phyloP scores from a whole-genome alignment of 1,140 invertebrate species.

The Solenopsis invicta region DNA sequence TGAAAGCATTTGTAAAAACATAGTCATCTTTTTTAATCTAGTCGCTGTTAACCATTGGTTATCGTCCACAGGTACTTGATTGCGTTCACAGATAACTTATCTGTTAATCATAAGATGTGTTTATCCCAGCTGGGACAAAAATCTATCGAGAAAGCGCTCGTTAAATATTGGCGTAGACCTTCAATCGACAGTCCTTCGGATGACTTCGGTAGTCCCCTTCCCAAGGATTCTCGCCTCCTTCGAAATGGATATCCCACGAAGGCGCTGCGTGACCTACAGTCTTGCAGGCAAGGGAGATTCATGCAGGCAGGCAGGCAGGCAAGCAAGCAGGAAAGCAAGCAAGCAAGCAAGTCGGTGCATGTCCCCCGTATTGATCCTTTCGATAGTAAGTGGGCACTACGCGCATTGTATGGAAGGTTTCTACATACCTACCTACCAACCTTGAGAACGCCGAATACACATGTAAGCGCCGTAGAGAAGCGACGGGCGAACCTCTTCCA shows the following conservation, averaged over 20 bases:
- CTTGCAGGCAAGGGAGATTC: conserved; percentile 74
- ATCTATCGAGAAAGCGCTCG: neutral
- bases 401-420: conserved; percentile 77
- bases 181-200: neutral
- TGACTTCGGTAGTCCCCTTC: neutral
- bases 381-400: conserved; percentile 81
- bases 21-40: neutral
- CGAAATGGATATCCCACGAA: conserved; percentile 56
- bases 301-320: conserved; percentile 49
- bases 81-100: neutral
- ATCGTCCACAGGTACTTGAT: neutral
- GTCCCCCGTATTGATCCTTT: conserved; percentile 83
- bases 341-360: conserved; percentile 72
- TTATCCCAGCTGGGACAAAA: neutral
- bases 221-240: conserved; percentile 1
- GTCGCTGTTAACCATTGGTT: neutral
- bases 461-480: conserved; percentile 8
- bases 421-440: conserved; percentile 72
- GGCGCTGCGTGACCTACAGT: conserved; percentile 69
- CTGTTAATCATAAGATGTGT: neutral
- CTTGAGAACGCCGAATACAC: conserved; percentile 71
- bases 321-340: conserved; percentile 55
- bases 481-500: conserved; percentile 42
- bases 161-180: neutral
- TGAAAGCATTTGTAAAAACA: neutral